phyloP scores from a whole-genome alignment of 2,797 vertebrate species.

The Acanthurus leucopareius region DNA sequence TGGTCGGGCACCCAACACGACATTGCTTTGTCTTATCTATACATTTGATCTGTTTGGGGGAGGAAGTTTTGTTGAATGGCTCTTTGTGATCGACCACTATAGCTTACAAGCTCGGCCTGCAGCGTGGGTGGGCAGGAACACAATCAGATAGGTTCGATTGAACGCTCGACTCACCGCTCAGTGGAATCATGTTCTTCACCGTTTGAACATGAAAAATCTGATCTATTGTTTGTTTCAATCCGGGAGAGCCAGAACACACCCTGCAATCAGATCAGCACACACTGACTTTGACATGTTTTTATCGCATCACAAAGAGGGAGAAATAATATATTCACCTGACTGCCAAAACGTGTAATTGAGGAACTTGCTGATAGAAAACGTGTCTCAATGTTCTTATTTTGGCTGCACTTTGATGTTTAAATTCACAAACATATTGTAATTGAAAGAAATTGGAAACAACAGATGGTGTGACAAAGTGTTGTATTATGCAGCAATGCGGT shows the following conservation, averaged over 20 bases:
- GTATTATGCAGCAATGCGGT: slow-evolving; percentile 58
- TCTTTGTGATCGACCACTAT: slow-evolving; percentile 69
- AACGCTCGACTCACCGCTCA: slow-evolving; percentile 26
- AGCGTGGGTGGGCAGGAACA: slow-evolving; percentile 67
- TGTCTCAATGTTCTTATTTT: slow-evolving; percentile 49
- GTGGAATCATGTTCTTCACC: slow-evolving; percentile 39
- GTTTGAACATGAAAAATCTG: slow-evolving; percentile 44
- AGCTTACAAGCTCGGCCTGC: slow-evolving; percentile 59
- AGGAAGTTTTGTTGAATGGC: slow-evolving; percentile 65
- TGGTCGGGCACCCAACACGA: slow-evolving; percentile 31
- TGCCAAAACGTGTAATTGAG: slow-evolving; percentile 51
- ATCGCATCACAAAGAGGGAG: slow-evolving; percentile 27
- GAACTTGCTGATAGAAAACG: slow-evolving; percentile 41
- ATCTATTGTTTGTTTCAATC: slow-evolving; percentile 32
- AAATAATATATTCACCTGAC: background rate
- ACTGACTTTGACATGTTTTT: slow-evolving; percentile 21
- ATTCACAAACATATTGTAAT: slow-evolving; percentile 58
- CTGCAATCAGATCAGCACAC: slow-evolving; percentile 34
- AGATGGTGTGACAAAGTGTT: slow-evolving; percentile 68
- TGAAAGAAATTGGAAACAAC: slow-evolving; percentile 64
- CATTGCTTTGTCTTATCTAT: slow-evolving; percentile 71
- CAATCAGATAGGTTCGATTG: slow-evolving; percentile 56
- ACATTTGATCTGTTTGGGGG: slow-evolving; percentile 68
- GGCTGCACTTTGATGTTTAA: slow-evolving; percentile 55
- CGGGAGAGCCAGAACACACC: slow-evolving; percentile 15